Percentiles rank a stretch among this genome's conserved stretches.
Conservation (phyloP, 2,797 vertebrate species). For the Neostethus bicornis region DNA sequence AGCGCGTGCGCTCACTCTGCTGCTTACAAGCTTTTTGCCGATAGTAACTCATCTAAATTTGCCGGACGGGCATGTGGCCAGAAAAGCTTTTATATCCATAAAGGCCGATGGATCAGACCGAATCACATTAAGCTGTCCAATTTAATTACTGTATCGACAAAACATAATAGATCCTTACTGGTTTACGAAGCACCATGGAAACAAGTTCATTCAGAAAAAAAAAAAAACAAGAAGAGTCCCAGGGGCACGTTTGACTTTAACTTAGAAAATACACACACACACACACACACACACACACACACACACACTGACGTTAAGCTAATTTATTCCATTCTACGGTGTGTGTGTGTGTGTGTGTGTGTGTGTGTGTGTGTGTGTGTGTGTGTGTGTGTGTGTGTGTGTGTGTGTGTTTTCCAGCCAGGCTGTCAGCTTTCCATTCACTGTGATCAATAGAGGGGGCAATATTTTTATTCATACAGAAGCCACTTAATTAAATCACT, state of each 20-base stretch:
- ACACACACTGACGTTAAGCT: constrained; percentile 30
- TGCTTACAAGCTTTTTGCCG: constrained; percentile 63
- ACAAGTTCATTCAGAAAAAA: constrained; percentile 51
- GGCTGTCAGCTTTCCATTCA: constrained; percentile 62
- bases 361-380: too few species aligned
- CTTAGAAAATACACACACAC: constrained; percentile 72
- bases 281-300: constrained; percentile 6
- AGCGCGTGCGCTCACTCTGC: constrained; percentile 61
- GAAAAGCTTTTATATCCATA: constrained; percentile 99
- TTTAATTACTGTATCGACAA: constrained; percentile 99
- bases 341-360: too few species aligned
- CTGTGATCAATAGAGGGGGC: constrained; percentile 91
- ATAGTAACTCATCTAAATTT: constrained; percentile 90
- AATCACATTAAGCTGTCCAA: constrained; percentile 97
- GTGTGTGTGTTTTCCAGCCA: too few species aligned
- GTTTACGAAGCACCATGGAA: constrained; percentile 62
- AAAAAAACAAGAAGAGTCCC: constrained; percentile 18
- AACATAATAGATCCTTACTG: constrained; percentile 97
- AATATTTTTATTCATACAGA: constrained; percentile 99
- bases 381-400: too few species aligned
- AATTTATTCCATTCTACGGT: too few species aligned
- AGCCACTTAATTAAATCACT: constrained; percentile 95
- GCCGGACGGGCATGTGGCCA: constrained; percentile 92
- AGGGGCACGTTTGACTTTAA: constrained; percentile 88
- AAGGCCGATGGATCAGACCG: constrained; percentile 95